These are phyloP conservation scores for Sebastes variabilis DNA, from an alignment of 2,797 vertebrate species.

Conservation along the genomic window DNA sequence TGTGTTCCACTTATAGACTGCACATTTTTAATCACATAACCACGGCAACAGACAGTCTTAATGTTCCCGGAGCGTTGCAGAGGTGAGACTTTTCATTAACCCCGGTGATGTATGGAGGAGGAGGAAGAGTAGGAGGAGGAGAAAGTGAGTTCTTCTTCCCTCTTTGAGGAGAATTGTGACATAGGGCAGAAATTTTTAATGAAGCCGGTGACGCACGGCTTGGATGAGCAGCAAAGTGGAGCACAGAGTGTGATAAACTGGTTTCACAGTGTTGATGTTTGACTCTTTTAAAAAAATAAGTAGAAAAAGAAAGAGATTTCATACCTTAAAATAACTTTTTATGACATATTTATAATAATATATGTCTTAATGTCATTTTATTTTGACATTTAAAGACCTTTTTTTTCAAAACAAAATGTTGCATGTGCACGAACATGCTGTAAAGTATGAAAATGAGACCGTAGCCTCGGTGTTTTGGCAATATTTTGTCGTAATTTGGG, in stretches of 20 bases:
- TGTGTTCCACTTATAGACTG: background rate
- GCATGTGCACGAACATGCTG: background rate
- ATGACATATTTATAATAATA: background rate
- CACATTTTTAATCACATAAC: conserved; percentile 7
- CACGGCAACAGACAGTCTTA: conserved; percentile 12
- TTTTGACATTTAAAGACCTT: background rate
- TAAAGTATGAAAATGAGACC: background rate
- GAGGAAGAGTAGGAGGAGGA: background rate
- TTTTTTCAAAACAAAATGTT: background rate
- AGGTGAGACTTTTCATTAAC: conserved; percentile 41
- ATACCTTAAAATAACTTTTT: background rate
- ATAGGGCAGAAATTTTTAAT: conserved; percentile 37
- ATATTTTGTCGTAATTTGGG: background rate
- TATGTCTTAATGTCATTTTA: background rate
- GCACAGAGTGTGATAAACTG: background rate
- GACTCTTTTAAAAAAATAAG: background rate
- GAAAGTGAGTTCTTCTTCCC: background rate
- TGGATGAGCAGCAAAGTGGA: background rate
- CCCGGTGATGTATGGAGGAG: background rate
- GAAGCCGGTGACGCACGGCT: conserved; percentile 5
- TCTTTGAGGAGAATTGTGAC: conserved; percentile 37
- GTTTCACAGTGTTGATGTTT: background rate
- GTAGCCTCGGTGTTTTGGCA: background rate
- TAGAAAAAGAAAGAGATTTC: background rate
- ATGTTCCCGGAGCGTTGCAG: background rate